Evolutionary conservation across 2,888 invertebrate genomes (phyloP).

Genomic region (Coecobrya sp.): DNA sequence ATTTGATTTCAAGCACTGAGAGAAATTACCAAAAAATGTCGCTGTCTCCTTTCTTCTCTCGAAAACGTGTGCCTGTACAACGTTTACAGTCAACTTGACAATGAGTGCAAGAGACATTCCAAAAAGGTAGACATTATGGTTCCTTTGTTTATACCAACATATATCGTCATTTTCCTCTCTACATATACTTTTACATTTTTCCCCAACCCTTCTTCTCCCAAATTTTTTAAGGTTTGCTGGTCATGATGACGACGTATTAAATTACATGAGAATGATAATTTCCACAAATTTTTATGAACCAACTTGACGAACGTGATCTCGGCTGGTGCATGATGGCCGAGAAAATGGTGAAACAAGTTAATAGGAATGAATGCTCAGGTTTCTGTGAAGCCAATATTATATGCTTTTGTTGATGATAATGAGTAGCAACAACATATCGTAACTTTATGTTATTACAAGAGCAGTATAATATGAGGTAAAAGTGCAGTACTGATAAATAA

Average conservation of each 20-base stretch:
- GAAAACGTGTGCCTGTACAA: constrained; percentile 7
- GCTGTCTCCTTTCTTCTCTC: constrained; percentile 6
- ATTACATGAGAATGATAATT: constrained; percentile 79
- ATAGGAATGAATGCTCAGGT: constrained; percentile 73
- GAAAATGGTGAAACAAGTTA: constrained; percentile 70
- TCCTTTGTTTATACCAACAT: constrained; percentile 48
- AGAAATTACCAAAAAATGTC: constrained; percentile 44
- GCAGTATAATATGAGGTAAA: neutral
- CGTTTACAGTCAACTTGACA: neutral
- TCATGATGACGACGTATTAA: constrained; percentile 81
- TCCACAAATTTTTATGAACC: constrained; percentile 78
- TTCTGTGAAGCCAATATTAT: constrained; percentile 36
- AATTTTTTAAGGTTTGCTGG: constrained; percentile 79
- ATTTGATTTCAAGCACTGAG: constrained; percentile 45
- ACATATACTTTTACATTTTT: constrained; percentile 19
- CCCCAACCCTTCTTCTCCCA: constrained; percentile 60
- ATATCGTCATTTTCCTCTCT: neutral
- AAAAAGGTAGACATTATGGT: neutral
- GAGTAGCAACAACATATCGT: constrained; percentile 45
- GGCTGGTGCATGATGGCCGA: constrained; percentile 45
- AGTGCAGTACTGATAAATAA: constrained; percentile 41
- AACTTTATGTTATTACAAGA: neutral
- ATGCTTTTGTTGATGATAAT: constrained; percentile 50
- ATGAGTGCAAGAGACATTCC: constrained; percentile 36
- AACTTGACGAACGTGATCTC: constrained; percentile 78